These are phyloP conservation scores for Empidonax traillii DNA, from an alignment of 2,113 vertebrate genomes.

Conservation along the genomic window DNA sequence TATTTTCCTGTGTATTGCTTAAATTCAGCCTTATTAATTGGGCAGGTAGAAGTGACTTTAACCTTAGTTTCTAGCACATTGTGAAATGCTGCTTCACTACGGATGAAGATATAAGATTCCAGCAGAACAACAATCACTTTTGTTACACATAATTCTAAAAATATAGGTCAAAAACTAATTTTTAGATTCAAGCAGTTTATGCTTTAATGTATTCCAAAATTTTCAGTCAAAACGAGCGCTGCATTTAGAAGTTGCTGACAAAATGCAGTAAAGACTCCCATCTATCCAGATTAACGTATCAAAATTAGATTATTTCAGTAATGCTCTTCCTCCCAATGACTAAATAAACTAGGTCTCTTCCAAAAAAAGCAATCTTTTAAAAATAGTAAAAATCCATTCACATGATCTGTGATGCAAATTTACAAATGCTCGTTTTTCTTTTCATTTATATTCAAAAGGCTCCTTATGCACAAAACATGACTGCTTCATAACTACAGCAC, in stretches of 20 bases:
- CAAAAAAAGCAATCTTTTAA: background rate
- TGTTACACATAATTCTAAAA: background rate
- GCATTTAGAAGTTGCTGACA: background rate
- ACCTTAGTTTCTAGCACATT: background rate
- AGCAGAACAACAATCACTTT: background rate
- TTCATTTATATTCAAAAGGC: background rate
- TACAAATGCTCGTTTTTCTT: background rate
- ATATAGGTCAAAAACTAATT: background rate
- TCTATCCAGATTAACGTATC: background rate
- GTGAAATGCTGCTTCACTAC: background rate
- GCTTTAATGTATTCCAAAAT: background rate
- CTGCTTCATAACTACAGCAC: background rate
- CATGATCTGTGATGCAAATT: background rate
- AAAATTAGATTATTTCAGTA: conserved; percentile 9
- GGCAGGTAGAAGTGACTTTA: background rate
- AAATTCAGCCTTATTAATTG: background rate
- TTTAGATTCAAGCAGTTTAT: background rate
- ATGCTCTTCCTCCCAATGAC: background rate
- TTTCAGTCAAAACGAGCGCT: background rate
- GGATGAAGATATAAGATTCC: background rate
- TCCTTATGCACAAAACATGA: background rate
- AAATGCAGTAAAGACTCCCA: background rate
- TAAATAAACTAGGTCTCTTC: background rate
- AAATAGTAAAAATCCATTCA: background rate
- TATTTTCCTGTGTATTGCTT: background rate